These are phyloP conservation scores for Bacillus rossius DNA, from an alignment of 1,140 invertebrate species.

Conservation along the genomic window DNA sequence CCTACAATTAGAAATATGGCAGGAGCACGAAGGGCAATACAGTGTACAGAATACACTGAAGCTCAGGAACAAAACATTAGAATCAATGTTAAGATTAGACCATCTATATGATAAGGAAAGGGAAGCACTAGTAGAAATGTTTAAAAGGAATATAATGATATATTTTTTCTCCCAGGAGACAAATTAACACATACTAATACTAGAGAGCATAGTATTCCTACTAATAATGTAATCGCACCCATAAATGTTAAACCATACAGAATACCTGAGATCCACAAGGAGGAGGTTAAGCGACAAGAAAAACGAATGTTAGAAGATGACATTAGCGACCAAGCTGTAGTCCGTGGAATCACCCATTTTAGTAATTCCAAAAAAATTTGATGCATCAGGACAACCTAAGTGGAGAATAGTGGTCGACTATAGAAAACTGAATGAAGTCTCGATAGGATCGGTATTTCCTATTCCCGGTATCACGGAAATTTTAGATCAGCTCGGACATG, in stretches of 20 bases:
- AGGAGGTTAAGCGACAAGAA: constrained; percentile 4
- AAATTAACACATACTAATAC: constrained; percentile 4
- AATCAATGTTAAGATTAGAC: neutral
- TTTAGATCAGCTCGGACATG: constrained; percentile 31
- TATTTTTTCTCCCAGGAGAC: constrained; percentile 8
- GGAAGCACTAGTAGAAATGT: neutral
- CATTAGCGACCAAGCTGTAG: neutral
- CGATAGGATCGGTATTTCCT: constrained; percentile 38
- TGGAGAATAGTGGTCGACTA: constrained; percentile 37
- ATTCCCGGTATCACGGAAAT: constrained; percentile 45
- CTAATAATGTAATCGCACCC: neutral
- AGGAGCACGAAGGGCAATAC: no score
- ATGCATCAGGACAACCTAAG: constrained; percentile 6
- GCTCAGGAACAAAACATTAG: no score
- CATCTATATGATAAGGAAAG: constrained; percentile 9
- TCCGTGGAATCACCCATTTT: constrained; percentile 5
- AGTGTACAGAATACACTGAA: no score
- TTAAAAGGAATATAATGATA: constrained; percentile 7
- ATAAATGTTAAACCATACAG: constrained; percentile 3
- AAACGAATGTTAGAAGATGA: constrained; percentile 11
- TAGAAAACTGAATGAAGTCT: constrained; percentile 37
- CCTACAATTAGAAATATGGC: no score
- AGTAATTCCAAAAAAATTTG: constrained; percentile 15
- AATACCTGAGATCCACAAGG: constrained; percentile 7
- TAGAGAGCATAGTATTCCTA: constrained; percentile 6